phyloP scores from a whole-genome alignment of 1,140 invertebrate genomes.

The Leptinotarsa texana region DNA sequence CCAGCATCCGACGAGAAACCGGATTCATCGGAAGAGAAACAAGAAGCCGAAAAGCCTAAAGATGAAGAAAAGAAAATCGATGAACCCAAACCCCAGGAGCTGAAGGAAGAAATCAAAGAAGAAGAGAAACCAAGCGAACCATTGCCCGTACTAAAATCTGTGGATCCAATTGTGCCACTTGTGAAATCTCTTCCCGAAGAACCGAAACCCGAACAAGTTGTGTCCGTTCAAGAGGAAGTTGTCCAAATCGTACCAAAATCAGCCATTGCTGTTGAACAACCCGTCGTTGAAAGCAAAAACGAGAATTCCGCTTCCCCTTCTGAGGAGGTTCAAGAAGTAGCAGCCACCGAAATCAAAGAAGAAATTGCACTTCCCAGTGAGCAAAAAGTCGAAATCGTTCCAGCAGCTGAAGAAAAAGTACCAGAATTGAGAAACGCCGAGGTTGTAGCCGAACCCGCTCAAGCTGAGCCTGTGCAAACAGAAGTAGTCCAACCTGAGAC shows the following conservation, averaged over 20 bases:
- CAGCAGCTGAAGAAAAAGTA: slow-evolving; percentile 43
- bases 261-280: not conserved
- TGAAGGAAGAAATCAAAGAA: slow-evolving; percentile 30
- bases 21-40: slow-evolving; percentile 31
- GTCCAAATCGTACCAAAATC: slow-evolving; percentile 26
- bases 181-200: slow-evolving; percentile 28
- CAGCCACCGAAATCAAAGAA: slow-evolving; percentile 45
- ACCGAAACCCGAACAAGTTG: slow-evolving; percentile 28
- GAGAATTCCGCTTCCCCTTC: slow-evolving; percentile 46
- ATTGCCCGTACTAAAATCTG: slow-evolving; percentile 24
- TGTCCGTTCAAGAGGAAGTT: slow-evolving; percentile 24
- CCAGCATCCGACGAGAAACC: slow-evolving; percentile 21
- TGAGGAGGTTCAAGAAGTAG: slow-evolving; percentile 32
- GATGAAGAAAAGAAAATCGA: slow-evolving; percentile 35
- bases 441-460: slow-evolving; percentile 1
- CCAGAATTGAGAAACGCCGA: slow-evolving; percentile 42
- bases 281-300: slow-evolving; percentile 31
- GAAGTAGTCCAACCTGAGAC: not conserved
- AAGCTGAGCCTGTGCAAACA: slow-evolving; percentile 7
- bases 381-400: slow-evolving; percentile 45
- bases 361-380: slow-evolving; percentile 41
- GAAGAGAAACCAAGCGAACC: slow-evolving; percentile 18
- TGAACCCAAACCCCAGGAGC: slow-evolving; percentile 21
- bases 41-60: slow-evolving; percentile 31
- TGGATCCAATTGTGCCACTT: slow-evolving; percentile 29